A percentile compares a stretch with the other conserved stretches of the same genome.
These are phyloP conservation scores for Ophonus ardosiacus DNA, from an alignment of 2,888 invertebrate species.

Conservation along the genomic window DNA sequence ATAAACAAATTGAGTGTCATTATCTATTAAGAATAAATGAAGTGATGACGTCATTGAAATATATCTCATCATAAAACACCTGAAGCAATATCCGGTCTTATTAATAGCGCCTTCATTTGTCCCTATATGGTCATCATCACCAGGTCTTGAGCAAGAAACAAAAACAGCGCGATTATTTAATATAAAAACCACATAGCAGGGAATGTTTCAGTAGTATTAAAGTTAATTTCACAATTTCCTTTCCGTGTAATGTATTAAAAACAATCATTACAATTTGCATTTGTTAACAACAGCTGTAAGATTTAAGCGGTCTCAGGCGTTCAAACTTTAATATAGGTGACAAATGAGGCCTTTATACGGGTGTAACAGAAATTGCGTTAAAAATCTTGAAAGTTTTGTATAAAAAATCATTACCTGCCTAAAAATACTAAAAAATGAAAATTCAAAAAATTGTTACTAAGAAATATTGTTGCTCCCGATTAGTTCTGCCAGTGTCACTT, in stretches of 20 bases:
- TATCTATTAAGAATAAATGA: constrained; percentile 23
- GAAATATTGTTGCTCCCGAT: no score
- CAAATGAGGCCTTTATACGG: no score
- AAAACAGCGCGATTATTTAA: constrained; percentile 7
- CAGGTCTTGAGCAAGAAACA: constrained; percentile 15
- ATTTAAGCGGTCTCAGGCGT: background rate
- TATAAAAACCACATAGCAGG: background rate
- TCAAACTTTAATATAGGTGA: no score
- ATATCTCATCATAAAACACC: constrained; percentile 29
- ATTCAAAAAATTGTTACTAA: no score
- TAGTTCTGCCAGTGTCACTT: no score
- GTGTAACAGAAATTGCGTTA: no score
- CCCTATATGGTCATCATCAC: constrained; percentile 8
- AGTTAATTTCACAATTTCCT: constrained; percentile 28
- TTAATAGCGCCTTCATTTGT: constrained; percentile 9
- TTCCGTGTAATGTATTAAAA: background rate
- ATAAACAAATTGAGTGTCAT: constrained; percentile 44
- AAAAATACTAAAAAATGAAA: no score
- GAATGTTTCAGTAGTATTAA: background rate
- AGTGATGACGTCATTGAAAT: constrained; percentile 15
- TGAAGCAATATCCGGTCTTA: constrained; percentile 38
- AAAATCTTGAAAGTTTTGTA: no score
- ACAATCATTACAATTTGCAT: constrained; percentile 20
- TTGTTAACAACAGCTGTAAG: background rate
- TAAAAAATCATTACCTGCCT: no score